These are phyloP conservation scores for Mesorhabditis belari DNA, from an alignment of 2,888 invertebrate species.

Conservation along the genomic window DNA sequence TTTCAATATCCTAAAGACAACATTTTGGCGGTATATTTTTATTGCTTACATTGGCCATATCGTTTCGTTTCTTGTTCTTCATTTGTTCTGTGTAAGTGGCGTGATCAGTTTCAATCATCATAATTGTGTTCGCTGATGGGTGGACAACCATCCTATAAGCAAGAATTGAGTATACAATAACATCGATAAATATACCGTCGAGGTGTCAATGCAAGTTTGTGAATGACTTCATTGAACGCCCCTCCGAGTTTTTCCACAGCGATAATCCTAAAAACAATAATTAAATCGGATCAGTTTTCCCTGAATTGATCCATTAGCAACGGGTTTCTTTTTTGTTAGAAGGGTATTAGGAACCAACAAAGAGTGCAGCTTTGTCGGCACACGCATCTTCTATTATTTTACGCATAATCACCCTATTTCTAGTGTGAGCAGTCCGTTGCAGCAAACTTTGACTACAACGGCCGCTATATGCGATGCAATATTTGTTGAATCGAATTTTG, in stretches of 20 bases:
- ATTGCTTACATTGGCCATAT: conserved; percentile 79
- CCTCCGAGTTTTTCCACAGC: conserved; percentile 95
- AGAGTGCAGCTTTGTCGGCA: background rate
- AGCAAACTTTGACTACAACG: too few relatives aligned
- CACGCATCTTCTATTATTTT: background rate
- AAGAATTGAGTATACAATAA: conserved; percentile 52
- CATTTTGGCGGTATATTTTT: background rate
- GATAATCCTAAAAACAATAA: conserved; percentile 66
- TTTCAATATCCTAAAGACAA: conserved; percentile 73
- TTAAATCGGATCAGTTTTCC: too few relatives aligned
- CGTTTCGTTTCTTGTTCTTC: conserved; percentile 80
- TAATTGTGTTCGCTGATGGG: conserved; percentile 77
- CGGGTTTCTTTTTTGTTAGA: too few relatives aligned
- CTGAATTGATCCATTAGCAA: too few relatives aligned
- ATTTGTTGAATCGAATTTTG: background rate
- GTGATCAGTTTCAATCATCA: conserved; percentile 92
- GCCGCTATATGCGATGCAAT: background rate
- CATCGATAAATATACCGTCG: conserved; percentile 32
- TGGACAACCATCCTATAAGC: conserved; percentile 70
- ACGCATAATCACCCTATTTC: background rate
- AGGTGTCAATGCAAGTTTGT: conserved; percentile 89
- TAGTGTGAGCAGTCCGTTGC: too few relatives aligned
- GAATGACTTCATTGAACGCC: conserved; percentile 86
- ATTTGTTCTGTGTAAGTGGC: conserved; percentile 95
- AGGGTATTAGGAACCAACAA: background rate